These are phyloP conservation scores for Pampusana beccarii DNA, from an alignment of 2,113 vertebrate species.

Conservation along the genomic window DNA sequence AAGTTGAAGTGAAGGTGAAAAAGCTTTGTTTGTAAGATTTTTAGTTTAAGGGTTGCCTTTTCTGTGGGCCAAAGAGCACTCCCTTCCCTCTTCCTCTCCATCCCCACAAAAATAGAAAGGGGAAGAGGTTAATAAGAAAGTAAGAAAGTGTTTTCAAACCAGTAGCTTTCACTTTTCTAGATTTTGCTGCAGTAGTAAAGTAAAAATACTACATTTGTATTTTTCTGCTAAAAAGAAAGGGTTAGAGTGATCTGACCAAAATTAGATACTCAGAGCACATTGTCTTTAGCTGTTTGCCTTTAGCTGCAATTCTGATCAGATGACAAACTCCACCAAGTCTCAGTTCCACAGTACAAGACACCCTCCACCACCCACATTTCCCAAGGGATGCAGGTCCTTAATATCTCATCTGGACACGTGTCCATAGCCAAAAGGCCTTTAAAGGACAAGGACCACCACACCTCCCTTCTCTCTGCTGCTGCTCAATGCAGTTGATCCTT, in stretches of 20 bases:
- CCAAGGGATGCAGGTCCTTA: neutral
- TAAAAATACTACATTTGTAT: neutral
- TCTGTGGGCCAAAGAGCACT: neutral
- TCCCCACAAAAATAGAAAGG: neutral
- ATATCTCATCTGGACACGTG: neutral
- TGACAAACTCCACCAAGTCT: too few species aligned
- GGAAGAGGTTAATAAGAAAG: neutral
- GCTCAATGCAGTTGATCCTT: neutral
- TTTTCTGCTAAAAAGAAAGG: neutral
- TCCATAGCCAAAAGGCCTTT: neutral
- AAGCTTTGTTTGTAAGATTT: neutral
- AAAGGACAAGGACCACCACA: neutral
- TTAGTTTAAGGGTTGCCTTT: neutral
- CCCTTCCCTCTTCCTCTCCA: neutral
- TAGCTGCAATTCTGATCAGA: neutral
- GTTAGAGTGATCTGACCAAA: neutral
- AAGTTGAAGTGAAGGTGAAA: neutral
- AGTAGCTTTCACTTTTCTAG: neutral
- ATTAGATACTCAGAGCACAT: neutral
- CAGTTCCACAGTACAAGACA: neutral
- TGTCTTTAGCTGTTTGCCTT: neutral
- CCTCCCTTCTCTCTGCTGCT: neutral
- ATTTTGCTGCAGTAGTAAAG: neutral
- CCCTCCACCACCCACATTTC: neutral
- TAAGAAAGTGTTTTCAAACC: neutral